Conservation (phyloP, 1,140 invertebrate genomes). For the Caenorhabditis tropicalis region DNA sequence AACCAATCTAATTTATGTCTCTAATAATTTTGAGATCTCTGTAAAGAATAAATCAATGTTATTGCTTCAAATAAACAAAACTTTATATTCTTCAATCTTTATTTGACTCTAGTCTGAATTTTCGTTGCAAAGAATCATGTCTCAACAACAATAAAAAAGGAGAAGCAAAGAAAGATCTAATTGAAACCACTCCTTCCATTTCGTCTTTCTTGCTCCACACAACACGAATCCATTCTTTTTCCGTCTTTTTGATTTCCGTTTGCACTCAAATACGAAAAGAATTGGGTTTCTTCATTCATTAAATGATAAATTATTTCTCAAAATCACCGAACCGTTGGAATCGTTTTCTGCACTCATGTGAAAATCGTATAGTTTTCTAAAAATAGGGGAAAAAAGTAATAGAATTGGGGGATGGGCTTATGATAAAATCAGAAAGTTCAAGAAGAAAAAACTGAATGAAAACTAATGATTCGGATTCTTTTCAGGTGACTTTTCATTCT, state of each 20-base stretch:
- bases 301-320: background rate
- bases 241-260: background rate
- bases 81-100: background rate
- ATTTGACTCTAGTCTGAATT: background rate
- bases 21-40: background rate
- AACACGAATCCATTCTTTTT: background rate
- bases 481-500: no score
- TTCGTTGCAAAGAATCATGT: background rate
- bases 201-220: background rate
- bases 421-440: background rate
- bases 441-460: background rate
- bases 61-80: background rate
- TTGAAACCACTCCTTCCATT: background rate
- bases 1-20: conserved; percentile 74
- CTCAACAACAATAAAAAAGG: background rate
- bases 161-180: background rate
- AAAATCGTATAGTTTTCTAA: conserved; percentile 12
- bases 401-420: conserved; percentile 10
- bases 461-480: no score
- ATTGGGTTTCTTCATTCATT: background rate
- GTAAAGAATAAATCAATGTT: background rate
- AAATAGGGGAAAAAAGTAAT: background rate
- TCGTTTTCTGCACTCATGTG: background rate
- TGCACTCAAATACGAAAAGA: no score
- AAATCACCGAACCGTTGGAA: background rate